phyloP scores from a whole-genome alignment of 2,113 vertebrate genomes.

The Diglossa brunneiventris region DNA sequence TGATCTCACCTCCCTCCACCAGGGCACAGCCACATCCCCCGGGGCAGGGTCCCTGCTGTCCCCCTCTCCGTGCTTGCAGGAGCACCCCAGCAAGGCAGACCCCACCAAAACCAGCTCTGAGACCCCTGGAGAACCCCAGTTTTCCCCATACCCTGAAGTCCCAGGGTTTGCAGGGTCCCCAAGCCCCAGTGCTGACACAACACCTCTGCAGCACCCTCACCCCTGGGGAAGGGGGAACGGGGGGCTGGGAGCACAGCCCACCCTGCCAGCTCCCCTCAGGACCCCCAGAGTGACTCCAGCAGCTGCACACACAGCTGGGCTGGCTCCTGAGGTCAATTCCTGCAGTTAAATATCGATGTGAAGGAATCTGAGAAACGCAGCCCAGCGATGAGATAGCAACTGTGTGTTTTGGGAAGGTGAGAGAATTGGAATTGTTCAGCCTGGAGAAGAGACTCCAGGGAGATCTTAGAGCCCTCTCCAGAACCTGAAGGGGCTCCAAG shows the following conservation, averaged over 20 bases:
- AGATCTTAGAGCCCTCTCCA: background rate
- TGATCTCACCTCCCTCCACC: background rate
- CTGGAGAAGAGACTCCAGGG: background rate
- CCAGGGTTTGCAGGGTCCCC: background rate
- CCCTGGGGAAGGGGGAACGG: background rate
- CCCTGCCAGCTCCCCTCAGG: background rate
- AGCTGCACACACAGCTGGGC: background rate
- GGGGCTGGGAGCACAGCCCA: background rate
- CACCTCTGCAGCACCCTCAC: background rate
- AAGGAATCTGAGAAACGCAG: background rate
- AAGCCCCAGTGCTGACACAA: background rate
- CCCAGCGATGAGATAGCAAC: background rate
- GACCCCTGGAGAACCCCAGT: rapidly evolving
- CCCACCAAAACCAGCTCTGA: background rate
- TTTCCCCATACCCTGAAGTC: background rate
- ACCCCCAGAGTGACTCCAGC: background rate
- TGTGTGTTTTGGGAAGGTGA: background rate
- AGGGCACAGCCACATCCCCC: background rate
- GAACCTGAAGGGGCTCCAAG: background rate
- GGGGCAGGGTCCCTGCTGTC: background rate
- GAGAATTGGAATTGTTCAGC: background rate
- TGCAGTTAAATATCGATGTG: background rate
- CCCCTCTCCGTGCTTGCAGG: too few species aligned
- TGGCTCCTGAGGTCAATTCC: background rate
- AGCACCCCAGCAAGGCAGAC: background rate